Percentiles rank a stretch among this genome's conserved stretches.
phyloP scores from a whole-genome alignment of 2,797 vertebrate genomes.

The Peromyscus aztecus region DNA sequence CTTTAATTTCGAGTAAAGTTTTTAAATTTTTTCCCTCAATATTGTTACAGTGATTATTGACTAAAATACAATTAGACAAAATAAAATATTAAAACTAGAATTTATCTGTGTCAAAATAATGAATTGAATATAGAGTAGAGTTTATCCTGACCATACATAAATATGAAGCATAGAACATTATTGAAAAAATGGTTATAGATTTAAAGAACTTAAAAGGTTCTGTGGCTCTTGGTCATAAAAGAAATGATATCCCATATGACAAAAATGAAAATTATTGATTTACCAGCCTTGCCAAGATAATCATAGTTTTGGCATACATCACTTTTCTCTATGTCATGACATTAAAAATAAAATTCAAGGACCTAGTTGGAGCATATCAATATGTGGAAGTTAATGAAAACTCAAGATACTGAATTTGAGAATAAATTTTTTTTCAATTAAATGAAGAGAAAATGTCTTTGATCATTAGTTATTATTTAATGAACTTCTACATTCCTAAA shows the following conservation, averaged over 20 bases:
- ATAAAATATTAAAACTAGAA: conserved; percentile 26
- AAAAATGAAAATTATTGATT: conserved; percentile 71
- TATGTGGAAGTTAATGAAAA: conserved; percentile 81
- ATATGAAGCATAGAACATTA: not conserved
- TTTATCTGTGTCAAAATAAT: not conserved
- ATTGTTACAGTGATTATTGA: not conserved
- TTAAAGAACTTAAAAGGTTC: conserved; percentile 32
- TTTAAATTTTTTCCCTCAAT: not conserved
- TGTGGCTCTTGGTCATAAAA: conserved; percentile 53
- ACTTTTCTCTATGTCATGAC: conserved; percentile 46
- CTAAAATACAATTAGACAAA: not conserved
- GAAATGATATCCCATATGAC: not conserved
- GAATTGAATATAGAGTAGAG: not conserved
- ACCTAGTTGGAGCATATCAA: conserved; percentile 35
- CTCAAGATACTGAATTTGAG: conserved; percentile 43
- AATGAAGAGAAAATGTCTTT: conserved; percentile 60
- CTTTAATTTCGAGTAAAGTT: not conserved
- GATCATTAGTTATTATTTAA: conserved; percentile 45
- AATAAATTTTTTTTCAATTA: conserved; percentile 69
- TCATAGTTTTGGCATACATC: conserved; percentile 13
- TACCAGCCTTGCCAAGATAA: conserved; percentile 43
- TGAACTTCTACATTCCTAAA: conserved; percentile 31
- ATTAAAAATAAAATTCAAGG: conserved; percentile 70
- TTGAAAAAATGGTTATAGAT: not conserved
- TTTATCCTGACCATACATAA: not conserved